Evolutionary conservation across 2,888 invertebrate genomes (phyloP), one percentile per base, ranked within the genome.

Genomic region (Stenoptilia bipunctidactyla): DNA sequence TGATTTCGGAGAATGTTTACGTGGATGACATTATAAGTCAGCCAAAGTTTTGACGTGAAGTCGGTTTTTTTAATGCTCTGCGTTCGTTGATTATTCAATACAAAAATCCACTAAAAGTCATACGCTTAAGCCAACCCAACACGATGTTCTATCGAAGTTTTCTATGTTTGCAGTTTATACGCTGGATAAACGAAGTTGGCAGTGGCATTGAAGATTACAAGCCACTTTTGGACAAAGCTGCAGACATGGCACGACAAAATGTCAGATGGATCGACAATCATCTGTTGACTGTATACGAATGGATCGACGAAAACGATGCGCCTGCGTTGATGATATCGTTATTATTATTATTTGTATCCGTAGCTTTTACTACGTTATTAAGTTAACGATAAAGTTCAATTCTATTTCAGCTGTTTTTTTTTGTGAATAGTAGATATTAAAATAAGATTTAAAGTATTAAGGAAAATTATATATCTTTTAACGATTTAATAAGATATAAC

Each of bases 271-370:
- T 53, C 1, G 15, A 40, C 0, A 36, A 39, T 0, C 41, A 60
- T 6, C 25, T 66, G 9, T 54, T 68, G 0, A 36, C 47, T 0
- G 66, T 74, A 0, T 83, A 82, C 45, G 66, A 74, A 10, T 82
- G 83, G 83, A 77, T 83, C 2, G 64, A 74, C 2, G 71, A 72
- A 15, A 83, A 80, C 15, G 63, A 73, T 43, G 79, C 75, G 0
- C 56, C 67, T 0, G 66, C 67, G 0, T 15, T 71, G 1, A 53
- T 63, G 1, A 49, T 67, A 1, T 82, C 82, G 0, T 40, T 71
- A 1, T 9, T 64, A 1, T 51, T 77, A 15, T 43, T 82, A 1
- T 48, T 53, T 15, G 41, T 66, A n/a, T 66, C 74, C 1, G 34
- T 64, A 9, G 36, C 68, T 1, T 40, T 75, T 1, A 53, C 67